Percentiles rank a stretch among this genome's conserved stretches.
phyloP scores from a whole-genome alignment of 2,888 invertebrate genomes.

The Rhyacophila evoluta region DNA sequence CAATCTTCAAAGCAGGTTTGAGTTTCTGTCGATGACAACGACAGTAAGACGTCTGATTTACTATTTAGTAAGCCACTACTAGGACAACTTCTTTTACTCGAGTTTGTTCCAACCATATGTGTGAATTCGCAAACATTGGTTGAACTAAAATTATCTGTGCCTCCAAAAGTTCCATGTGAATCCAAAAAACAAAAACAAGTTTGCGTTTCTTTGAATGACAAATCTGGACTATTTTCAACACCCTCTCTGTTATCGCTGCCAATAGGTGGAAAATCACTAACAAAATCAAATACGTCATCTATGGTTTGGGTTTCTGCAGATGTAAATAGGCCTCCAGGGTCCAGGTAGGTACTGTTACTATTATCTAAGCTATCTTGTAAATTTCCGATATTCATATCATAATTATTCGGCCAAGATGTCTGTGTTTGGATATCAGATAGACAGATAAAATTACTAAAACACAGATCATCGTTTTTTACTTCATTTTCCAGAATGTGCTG shows the following conservation, averaged over 20 bases:
- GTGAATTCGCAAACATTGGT: constrained; percentile 4
- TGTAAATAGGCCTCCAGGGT: constrained; percentile 29
- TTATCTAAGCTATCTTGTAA: background rate
- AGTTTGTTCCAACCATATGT: background rate
- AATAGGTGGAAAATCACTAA: background rate
- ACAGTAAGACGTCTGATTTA: constrained; percentile 39
- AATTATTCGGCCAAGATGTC: constrained; percentile 40
- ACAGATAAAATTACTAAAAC: constrained; percentile 47
- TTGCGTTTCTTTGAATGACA: constrained; percentile 44
- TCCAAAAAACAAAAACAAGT: constrained; percentile 32
- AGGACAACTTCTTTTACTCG: background rate
- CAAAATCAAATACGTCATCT: constrained; percentile 31
- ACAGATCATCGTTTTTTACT: constrained; percentile 28
- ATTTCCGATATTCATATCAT: constrained; percentile 1
- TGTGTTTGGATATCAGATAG: constrained; percentile 52
- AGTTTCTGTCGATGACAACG: constrained; percentile 32
- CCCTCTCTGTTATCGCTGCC: constrained; percentile 26
- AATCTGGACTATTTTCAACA: constrained; percentile 31
- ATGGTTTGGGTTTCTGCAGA: constrained; percentile 49
- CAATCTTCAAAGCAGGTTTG: constrained; percentile 34
- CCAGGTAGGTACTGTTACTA: background rate
- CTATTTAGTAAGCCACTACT: constrained; percentile 31
- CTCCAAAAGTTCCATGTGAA: constrained; percentile 10
- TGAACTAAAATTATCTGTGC: constrained; percentile 23
- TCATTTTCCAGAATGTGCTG: background rate